Evolutionary conservation across 37 sponge, comb jelly and placozoan genomes (phyloP).

Genomic region (Spongilla lacustris): DNA sequence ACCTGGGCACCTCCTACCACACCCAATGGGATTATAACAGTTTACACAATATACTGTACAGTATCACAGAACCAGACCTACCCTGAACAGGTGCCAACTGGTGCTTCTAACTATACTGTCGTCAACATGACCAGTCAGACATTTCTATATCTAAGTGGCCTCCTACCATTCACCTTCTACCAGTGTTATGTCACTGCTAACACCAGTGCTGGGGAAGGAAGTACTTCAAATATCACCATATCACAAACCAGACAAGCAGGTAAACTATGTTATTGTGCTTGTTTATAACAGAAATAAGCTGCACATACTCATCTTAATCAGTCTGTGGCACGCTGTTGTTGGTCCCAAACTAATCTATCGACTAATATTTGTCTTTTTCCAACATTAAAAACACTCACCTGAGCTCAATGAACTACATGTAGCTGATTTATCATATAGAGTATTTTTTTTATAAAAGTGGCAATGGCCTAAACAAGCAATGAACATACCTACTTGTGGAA

Average conservation of each 20-base stretch:
- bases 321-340: no score
- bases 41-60: slow-evolving; percentile 28
- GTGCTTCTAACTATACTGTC: background rate
- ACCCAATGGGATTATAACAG: slow-evolving; percentile 27
- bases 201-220: slow-evolving; percentile 51
- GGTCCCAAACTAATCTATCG: no score
- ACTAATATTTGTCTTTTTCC: no score
- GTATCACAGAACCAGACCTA: slow-evolving; percentile 12
- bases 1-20: slow-evolving; percentile 21
- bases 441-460: no score
- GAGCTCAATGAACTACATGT: no score
- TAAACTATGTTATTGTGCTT: background rate
- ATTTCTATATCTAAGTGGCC: slow-evolving; percentile 2
- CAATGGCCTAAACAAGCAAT: no score
- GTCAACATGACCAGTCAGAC: background rate
- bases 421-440: no score
- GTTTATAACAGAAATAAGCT: no score
- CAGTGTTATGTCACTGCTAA: slow-evolving; percentile 52
- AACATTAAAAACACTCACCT: no score
- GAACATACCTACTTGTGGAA: no score
- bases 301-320: no score
- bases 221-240: background rate
- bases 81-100: slow-evolving; percentile 1
- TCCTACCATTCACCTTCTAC: slow-evolving; percentile 52
- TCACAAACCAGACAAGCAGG: background rate